Conservation (phyloP, 2,888 invertebrate genomes). For the Campoplex capitator region DNA sequence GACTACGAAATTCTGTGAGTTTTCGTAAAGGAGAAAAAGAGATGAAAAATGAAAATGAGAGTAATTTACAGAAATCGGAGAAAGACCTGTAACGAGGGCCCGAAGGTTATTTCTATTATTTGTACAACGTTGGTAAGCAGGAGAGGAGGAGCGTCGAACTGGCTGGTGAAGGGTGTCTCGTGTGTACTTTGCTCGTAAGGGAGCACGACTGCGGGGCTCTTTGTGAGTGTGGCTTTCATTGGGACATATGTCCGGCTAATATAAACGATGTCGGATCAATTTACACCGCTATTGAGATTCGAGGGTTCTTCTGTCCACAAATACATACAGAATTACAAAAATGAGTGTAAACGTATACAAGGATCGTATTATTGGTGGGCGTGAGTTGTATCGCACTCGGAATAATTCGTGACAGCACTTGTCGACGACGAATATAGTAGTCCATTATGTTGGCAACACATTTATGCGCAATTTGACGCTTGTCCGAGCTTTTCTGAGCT, state of each 20-base stretch:
- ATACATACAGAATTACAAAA: background rate
- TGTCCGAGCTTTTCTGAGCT: background rate
- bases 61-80: slow-evolving; percentile 62
- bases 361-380: slow-evolving; percentile 15
- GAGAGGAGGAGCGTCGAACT: background rate
- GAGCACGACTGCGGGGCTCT: background rate
- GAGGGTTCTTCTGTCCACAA: slow-evolving; percentile 30
- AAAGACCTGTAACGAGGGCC: slow-evolving; percentile 44
- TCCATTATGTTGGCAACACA: slow-evolving; percentile 8
- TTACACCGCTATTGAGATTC: slow-evolving; percentile 48
- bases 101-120: slow-evolving; percentile 48
- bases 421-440: slow-evolving; percentile 20
- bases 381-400: slow-evolving; percentile 11
- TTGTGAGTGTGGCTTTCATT: slow-evolving; percentile 38
- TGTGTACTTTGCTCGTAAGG: slow-evolving; percentile 16
- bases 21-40: background rate
- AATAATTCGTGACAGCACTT: slow-evolving; percentile 52
- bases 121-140: slow-evolving; percentile 39
- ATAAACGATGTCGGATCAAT: slow-evolving; percentile 59
- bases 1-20: background rate
- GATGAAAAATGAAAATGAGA: slow-evolving; percentile 19
- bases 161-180: slow-evolving; percentile 29
- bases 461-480: background rate
- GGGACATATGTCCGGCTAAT: slow-evolving; percentile 65
- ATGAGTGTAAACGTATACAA: background rate